A percentile compares a stretch with the other conserved stretches of the same genome.
phyloP scores from a whole-genome alignment of 2,113 vertebrate genomes.

The Dasypus novemcinctus region DNA sequence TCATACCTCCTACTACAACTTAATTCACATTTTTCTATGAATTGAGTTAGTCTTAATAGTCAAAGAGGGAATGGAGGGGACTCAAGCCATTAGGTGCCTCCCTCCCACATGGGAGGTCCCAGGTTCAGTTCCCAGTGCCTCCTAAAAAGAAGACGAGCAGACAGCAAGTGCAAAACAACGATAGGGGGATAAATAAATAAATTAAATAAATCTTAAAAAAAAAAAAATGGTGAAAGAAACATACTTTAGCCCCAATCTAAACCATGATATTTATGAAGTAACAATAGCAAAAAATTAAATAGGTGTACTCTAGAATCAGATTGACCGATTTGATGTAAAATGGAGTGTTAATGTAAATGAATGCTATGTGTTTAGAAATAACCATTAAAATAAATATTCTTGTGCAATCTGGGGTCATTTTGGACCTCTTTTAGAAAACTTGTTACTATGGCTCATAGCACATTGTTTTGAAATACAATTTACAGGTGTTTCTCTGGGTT shows the following conservation, averaged over 20 bases:
- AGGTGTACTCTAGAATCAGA: neutral
- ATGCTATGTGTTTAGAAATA: neutral
- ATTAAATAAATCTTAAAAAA: no score
- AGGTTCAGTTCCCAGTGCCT: no score
- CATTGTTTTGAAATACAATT: neutral
- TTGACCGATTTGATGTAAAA: neutral
- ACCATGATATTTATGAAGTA: neutral
- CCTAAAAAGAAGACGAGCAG: no score
- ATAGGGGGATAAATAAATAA: no score
- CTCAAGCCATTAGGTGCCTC: no score
- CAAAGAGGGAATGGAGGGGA: neutral
- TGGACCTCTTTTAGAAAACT: neutral
- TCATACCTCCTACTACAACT: neutral
- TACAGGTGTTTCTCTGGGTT: neutral
- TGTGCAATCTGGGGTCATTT: neutral
- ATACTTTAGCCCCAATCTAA: neutral
- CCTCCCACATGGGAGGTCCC: no score
- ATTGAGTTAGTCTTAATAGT: neutral
- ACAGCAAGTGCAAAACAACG: no score
- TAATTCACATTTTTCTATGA: slow-evolving; percentile 1
- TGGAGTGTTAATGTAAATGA: neutral
- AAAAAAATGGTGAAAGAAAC: neutral
- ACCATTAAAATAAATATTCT: neutral
- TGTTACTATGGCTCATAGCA: neutral
- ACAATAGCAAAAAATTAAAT: neutral